phyloP scores from a whole-genome alignment of 2,797 vertebrate genomes.

The Poliocrania exsul region DNA sequence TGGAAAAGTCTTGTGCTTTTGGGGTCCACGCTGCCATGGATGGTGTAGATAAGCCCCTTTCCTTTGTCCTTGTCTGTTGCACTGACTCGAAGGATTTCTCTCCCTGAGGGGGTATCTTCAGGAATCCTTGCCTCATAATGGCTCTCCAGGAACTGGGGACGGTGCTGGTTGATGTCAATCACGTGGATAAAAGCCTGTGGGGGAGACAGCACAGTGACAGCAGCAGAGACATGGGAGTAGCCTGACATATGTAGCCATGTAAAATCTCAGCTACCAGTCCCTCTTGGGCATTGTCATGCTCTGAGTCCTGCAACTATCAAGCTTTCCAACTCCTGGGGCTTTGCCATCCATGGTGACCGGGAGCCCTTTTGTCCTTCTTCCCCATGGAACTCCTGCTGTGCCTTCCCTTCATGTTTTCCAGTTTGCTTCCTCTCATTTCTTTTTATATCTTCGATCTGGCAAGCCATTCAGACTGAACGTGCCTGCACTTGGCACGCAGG shows the following conservation, averaged over 20 bases:
- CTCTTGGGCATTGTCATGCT: neutral
- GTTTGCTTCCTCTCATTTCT: neutral
- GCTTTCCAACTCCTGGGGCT: neutral
- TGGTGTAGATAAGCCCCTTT: constrained; percentile 90
- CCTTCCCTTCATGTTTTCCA: neutral
- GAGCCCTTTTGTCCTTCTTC: neutral
- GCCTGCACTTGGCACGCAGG: neutral
- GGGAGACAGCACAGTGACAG: neutral
- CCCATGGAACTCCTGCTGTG: neutral
- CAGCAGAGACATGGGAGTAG: neutral
- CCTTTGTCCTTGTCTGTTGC: constrained; percentile 87
- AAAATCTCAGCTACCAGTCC: neutral
- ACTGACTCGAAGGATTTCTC: constrained; percentile 87
- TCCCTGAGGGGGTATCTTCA: constrained; percentile 88
- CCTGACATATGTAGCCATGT: neutral
- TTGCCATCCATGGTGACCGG: neutral
- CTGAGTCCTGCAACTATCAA: neutral
- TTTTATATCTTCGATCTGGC: neutral
- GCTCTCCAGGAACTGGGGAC: constrained; percentile 87
- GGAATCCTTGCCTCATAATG: constrained; percentile 86
- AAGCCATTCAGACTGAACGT: neutral
- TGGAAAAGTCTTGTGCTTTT: constrained; percentile 88
- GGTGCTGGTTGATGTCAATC: constrained; percentile 91
- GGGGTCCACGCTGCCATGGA: constrained; percentile 87
- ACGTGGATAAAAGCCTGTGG: constrained; percentile 88